Conservation (phyloP, 2,888 invertebrate genomes). For the Flexamia atlantica region DNA sequence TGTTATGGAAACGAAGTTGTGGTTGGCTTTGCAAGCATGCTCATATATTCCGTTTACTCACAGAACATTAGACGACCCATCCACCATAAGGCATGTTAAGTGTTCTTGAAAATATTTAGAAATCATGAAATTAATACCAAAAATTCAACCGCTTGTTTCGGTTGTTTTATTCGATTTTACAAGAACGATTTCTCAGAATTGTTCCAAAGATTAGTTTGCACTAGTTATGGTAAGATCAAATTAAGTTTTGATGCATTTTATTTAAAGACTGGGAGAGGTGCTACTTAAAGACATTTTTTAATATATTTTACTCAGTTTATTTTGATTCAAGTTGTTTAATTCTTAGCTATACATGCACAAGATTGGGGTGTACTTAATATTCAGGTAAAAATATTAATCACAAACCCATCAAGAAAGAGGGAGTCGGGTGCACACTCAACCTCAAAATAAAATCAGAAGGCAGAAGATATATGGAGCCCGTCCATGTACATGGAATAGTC, state of each 20-base stretch:
- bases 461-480: slow-evolving; percentile 37
- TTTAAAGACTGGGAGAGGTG: slow-evolving; percentile 27
- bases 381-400: background rate
- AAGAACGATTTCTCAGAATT: too few relatives aligned
- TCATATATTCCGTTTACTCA: slow-evolving; percentile 6
- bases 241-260: background rate
- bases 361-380: background rate
- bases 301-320: background rate
- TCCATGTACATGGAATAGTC: slow-evolving; percentile 52
- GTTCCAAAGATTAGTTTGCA: too few relatives aligned
- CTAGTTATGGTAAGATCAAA: background rate
- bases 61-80: background rate
- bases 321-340: too few relatives aligned
- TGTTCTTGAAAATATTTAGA: background rate
- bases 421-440: background rate
- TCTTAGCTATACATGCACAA: background rate
- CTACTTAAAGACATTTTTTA: slow-evolving; percentile 7
- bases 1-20: background rate
- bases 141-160: too few relatives aligned
- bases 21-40: slow-evolving; percentile 29
- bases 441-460: background rate
- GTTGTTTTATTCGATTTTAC: background rate
- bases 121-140: too few relatives aligned
- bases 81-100: slow-evolving; percentile 16
- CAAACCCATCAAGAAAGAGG: background rate